Evolutionary conservation across 2,888 invertebrate species (phyloP).

Genomic region (Myopa testacea): DNA sequence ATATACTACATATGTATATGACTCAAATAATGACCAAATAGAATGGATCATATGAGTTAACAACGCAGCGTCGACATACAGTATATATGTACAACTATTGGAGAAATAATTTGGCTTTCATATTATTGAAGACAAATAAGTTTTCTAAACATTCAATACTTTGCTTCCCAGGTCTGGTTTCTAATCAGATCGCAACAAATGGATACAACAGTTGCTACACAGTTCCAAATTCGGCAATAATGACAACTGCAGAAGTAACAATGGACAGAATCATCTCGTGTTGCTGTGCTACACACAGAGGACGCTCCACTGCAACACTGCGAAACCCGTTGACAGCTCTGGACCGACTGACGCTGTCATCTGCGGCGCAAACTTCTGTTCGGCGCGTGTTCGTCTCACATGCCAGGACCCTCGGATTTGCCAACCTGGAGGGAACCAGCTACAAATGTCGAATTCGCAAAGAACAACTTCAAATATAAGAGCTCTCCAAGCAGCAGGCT

Average conservation of each 20-base stretch:
- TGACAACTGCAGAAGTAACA: constrained; percentile 31
- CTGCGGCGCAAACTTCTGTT: constrained; percentile 48
- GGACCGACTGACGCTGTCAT: constrained; percentile 61
- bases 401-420: constrained; percentile 16
- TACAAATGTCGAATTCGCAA: neutral
- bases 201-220: constrained; percentile 43
- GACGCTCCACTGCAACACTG: constrained; percentile 38
- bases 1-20: too few species aligned
- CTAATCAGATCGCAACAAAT: constrained; percentile 49
- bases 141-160: neutral
- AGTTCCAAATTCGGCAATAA: constrained; percentile 32
- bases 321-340: constrained; percentile 52
- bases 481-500: neutral
- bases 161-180: constrained; percentile 20
- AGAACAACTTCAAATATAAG: neutral
- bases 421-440: constrained; percentile 30
- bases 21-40: too few species aligned
- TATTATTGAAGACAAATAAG: neutral
- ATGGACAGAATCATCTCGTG: constrained; percentile 59
- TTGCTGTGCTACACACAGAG: constrained; percentile 53
- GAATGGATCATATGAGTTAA: too few species aligned
- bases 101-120: too few species aligned
- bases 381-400: constrained; percentile 17
- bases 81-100: too few species aligned
- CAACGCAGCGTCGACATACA: too few species aligned